Evolutionary conservation across 2,113 vertebrate genomes (phyloP).

Genomic region (Recurvirostra avosetta): DNA sequence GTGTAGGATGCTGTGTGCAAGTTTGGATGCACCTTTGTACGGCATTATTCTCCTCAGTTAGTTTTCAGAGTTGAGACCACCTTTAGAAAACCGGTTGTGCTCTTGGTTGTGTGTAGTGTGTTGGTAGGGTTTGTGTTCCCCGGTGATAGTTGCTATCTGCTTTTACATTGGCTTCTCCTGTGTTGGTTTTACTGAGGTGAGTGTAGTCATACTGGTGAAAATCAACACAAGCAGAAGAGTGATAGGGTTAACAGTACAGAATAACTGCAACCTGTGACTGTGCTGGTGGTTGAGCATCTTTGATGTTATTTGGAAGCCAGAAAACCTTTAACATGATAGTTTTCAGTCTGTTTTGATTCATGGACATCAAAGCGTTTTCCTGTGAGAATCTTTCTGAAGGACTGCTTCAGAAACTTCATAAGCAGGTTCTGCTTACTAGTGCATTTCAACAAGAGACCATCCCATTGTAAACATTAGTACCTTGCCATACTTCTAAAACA

Average conservation of each 20-base stretch:
- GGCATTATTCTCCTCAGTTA: background rate
- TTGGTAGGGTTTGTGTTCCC: background rate
- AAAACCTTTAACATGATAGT: background rate
- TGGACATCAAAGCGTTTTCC: background rate
- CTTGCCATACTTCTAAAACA: background rate
- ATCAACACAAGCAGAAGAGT: background rate
- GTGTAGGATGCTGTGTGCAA: background rate
- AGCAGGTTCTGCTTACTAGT: background rate
- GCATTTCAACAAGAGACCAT: background rate
- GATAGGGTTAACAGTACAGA: background rate
- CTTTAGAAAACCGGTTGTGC: background rate
- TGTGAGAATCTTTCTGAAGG: background rate
- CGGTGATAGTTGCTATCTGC: background rate
- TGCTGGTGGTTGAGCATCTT: background rate
- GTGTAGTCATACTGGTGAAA: background rate
- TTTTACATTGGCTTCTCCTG: background rate
- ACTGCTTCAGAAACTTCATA: background rate
- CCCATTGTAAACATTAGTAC: accelerated
- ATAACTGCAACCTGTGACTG: background rate
- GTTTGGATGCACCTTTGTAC: background rate
- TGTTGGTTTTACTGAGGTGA: background rate
- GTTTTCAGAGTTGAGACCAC: background rate
- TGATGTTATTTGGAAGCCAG: background rate
- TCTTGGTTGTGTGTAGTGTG: background rate
- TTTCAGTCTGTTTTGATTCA: background rate